Evolutionary conservation across 2,113 vertebrate genomes (phyloP), one percentile per base, ranked within the genome.

Genomic region (Lonchura striata): DNA sequence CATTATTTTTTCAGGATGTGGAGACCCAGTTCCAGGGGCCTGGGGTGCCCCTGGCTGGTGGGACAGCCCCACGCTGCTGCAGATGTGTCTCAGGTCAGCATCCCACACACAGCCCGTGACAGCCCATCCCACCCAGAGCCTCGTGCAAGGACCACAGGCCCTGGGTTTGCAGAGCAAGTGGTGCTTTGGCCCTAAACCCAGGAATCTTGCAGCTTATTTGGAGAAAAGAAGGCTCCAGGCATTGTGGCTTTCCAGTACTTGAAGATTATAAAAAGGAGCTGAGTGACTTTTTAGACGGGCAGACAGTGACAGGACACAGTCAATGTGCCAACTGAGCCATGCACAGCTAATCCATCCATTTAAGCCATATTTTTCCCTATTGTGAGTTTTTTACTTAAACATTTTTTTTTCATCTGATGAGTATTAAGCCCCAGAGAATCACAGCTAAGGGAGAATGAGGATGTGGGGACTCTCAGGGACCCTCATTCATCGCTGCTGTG

Each of bases 401-500:
- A 27, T 11, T 68, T 71, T n/a, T 71, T n/a, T 47, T 78, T 61
- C 42, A 25, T 17, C 12, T 47, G 44, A 46, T 54, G 44, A 54
- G 46, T 39, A 15, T 33, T 15, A 49, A 57, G 9, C 37, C 37
- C 24, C 44, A 49, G 57, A 57, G 18, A 18, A 11, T 65, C 24
- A 31, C 5, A 7, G 22, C 31, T 19, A 33, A 31, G 31, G 28
- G 39, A 84, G 44, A 70, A 27, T 7, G 22, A 11, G n/a, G 50
- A 49, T 0, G 5, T 49, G 50, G 31, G 30, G 66, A 44, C 21
- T 23, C 41, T 42, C 35, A 44, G 28, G 27, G 57, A 60, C 20
- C 2, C 21, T 52, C 63, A 30, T 14, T n/a, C 24, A 19, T 28
- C 2, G 0, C 31, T 6, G 0, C 60, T 59, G 31, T 56, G 35